phyloP scores from a whole-genome alignment of 1,140 invertebrate species.

The Drosophila leontia region DNA sequence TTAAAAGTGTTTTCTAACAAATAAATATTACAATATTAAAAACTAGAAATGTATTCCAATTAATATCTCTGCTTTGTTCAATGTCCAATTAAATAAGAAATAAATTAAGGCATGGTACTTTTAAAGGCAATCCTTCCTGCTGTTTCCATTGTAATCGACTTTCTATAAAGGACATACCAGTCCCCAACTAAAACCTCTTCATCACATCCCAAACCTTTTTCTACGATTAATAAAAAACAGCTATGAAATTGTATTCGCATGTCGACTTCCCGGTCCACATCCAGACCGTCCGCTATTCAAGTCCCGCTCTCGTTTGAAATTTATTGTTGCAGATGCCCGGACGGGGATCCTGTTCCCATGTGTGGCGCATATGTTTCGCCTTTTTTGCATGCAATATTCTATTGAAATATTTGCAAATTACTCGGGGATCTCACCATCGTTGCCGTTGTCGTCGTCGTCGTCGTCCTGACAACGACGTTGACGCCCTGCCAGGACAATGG shows the following conservation, averaged over 20 bases:
- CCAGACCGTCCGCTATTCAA: constrained; percentile 52
- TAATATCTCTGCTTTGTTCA: not conserved
- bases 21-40: not conserved
- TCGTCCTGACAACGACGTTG: constrained; percentile 45
- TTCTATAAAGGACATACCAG: constrained; percentile 1
- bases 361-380: constrained; percentile 69
- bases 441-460: not conserved
- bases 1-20: fast-evolving
- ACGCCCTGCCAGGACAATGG: constrained; percentile 56
- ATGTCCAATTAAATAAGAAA: too few species aligned
- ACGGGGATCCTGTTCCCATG: constrained; percentile 26
- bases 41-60: too few species aligned
- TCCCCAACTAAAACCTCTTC: constrained; percentile 3
- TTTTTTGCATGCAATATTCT: constrained; percentile 63
- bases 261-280: constrained; percentile 28
- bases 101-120: not conserved
- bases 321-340: constrained; percentile 67
- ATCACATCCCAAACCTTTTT: constrained; percentile 4
- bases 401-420: constrained; percentile 84
- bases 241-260: constrained; percentile 45
- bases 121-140: too few species aligned
- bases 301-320: constrained; percentile 62
- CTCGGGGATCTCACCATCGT: constrained; percentile 34
- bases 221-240: constrained; percentile 38
- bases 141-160: not conserved